These are phyloP conservation scores for Scalopus aquaticus DNA, from an alignment of 2,113 vertebrate species.

Conservation along the genomic window DNA sequence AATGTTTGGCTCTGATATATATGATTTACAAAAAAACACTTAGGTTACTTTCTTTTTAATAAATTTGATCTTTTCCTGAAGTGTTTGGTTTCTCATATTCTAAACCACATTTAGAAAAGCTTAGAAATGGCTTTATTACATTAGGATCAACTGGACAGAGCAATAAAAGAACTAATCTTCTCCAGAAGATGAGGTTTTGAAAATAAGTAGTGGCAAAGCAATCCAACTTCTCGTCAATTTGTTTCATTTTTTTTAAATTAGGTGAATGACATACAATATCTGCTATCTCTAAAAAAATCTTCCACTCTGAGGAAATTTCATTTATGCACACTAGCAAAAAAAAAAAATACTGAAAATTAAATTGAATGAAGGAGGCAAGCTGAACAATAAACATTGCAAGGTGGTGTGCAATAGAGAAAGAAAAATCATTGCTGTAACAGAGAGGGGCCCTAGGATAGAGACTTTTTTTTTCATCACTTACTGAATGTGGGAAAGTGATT, in stretches of 20 bases:
- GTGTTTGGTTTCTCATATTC: constrained; percentile 53
- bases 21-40: constrained; percentile 40
- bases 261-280: not conserved
- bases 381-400: not conserved
- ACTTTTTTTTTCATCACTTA: not conserved
- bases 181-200: constrained; percentile 45
- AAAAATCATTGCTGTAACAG: not conserved
- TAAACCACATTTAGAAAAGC: constrained; percentile 9
- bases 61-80: not conserved
- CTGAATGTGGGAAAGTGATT: not conserved
- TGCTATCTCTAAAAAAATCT: constrained; percentile 15
- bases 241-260: constrained; percentile 38
- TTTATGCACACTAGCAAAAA: not conserved
- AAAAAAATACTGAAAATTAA: not conserved
- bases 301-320: not conserved
- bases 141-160: constrained; percentile 27
- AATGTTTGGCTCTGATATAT: not conserved
- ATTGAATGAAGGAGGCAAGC: not conserved
- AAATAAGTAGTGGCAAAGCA: constrained; percentile 35
- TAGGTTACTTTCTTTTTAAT: not conserved
- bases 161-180: constrained; percentile 42
- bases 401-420: not conserved
- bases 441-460: not conserved
- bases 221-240: not conserved
- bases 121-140: constrained; percentile 43